phyloP scores from a whole-genome alignment of 2,113 vertebrate species.

The Pleuronectes platessa region DNA sequence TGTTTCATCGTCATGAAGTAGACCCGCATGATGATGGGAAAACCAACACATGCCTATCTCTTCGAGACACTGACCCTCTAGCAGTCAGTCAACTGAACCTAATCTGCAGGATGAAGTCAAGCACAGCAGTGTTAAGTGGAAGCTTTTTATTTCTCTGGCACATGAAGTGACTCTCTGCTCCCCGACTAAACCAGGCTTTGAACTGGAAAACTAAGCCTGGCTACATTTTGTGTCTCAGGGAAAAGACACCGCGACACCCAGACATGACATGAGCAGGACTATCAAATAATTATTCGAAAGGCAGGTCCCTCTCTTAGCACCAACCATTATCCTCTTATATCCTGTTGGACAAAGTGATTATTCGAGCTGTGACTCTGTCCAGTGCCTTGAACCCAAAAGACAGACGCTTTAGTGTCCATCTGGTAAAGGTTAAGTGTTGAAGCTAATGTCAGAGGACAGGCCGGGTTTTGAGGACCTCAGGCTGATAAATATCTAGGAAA shows the following conservation, averaged over 20 bases:
- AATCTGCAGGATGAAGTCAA: constrained; percentile 63
- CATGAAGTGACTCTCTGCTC: constrained; percentile 46
- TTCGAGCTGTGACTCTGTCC: constrained; percentile 20
- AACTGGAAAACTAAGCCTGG: constrained; percentile 56
- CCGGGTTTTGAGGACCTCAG: constrained; percentile 23
- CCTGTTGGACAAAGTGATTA: constrained; percentile 27
- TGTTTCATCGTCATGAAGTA: too few species aligned
- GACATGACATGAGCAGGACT: constrained; percentile 27
- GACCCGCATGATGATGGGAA: too few species aligned
- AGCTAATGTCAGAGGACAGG: constrained; percentile 28
- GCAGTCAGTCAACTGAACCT: constrained; percentile 45
- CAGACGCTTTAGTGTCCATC: constrained; percentile 22
- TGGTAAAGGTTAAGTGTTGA: constrained; percentile 31
- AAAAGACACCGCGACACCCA: constrained; percentile 25
- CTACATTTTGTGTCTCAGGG: constrained; percentile 26
- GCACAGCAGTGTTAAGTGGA: constrained; percentile 59
- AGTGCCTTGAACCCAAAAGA: constrained; percentile 34
- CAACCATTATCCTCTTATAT: constrained; percentile 8
- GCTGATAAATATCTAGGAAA: constrained; percentile 20
- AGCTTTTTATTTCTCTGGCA: constrained; percentile 57
- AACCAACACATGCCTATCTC: constrained; percentile 4
- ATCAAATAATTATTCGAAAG: constrained; percentile 14
- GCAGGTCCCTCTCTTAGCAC: background rate
- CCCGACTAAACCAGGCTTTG: constrained; percentile 42
- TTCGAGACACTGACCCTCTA: constrained; percentile 12